Evolutionary conservation across 1,140 invertebrate genomes (phyloP), one percentile per base, ranked within the genome.

Genomic region (Thalassaphorura encarpata): DNA sequence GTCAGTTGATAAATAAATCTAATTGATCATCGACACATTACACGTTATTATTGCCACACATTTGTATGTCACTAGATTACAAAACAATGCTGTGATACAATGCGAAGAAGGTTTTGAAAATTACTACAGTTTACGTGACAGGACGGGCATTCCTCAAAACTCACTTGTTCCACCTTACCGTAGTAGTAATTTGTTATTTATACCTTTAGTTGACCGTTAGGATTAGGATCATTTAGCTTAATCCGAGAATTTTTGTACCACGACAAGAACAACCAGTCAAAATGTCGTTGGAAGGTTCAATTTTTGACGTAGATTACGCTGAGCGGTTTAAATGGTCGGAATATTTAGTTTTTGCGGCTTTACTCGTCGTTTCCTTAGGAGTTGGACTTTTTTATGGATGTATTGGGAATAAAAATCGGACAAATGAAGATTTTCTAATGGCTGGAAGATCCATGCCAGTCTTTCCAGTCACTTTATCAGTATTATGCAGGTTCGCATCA

Each of bases 341-440:
- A 43, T 56, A 56, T 50, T 24, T 49, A 11, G 45, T 56, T 6
- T 56, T 56, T 29, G 46, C 8, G 2, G 46, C 36, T 3, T 19
- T 88, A 81, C 69, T 89, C 3, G 46, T 81, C 0, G 72, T 84
- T 0, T 88, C 85, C 1, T 81, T 83, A 54, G 77, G 77, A 4
- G 87, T 90, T 48, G 88, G 88, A 0, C 72, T 87, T 0, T 90
- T 85, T 68, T 89, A 87, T 67, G 85, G 82, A 18, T 87, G 81
- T 62, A 82, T 81, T 62, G 78, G 80, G n/a, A 77, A 81, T 33
- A 83, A 84, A 66, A 82, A 86, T 64, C 80, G 78, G 49, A 85
- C 80, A 0, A 82, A 83, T 36, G 75, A 81, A 41, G 85, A 89
- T 62, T 89, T 88, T 67, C 71, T 89, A 11, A 70, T 88, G 19